Evolutionary conservation across 1,140 invertebrate species (phyloP).

Genomic region (Diorhabda elongata): DNA sequence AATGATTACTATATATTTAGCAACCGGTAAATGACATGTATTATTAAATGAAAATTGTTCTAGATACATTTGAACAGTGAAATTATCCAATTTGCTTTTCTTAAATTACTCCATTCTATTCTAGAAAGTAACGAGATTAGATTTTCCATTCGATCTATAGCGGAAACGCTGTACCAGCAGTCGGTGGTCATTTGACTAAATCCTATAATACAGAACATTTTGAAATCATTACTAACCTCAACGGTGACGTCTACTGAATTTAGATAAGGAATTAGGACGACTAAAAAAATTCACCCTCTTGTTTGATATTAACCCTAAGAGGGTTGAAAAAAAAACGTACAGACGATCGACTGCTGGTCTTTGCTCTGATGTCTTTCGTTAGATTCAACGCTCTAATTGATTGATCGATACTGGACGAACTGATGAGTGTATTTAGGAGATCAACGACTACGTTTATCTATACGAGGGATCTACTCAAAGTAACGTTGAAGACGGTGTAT

Average conservation of each 20-base stretch:
- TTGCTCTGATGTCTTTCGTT: neutral
- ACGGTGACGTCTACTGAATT: slow-evolving; percentile 16
- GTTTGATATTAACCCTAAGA: neutral
- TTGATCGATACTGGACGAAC: slow-evolving; percentile 1
- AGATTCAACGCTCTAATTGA: neutral
- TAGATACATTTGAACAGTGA: too few relatives aligned
- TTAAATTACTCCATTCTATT: too few relatives aligned
- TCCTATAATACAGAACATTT: slow-evolving; percentile 21
- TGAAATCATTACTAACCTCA: slow-evolving; percentile 18
- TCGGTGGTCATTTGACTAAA: slow-evolving; percentile 20
- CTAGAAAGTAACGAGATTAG: too few relatives aligned
- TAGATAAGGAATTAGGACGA: slow-evolving; percentile 17
- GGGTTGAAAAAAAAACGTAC: neutral
- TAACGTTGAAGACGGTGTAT: too few relatives aligned
- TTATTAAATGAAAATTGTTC: too few relatives aligned
- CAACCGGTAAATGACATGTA: too few relatives aligned
- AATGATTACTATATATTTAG: too few relatives aligned
- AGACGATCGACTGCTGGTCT: neutral
- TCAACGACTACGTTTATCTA: neutral
- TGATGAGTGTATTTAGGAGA: neutral
- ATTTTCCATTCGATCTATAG: too few relatives aligned
- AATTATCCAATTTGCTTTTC: too few relatives aligned
- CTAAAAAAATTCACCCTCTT: slow-evolving; percentile 11
- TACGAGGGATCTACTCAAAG: neutral
- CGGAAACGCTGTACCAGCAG: neutral